These are phyloP conservation scores for Caenorhabditis sp. DNA, from an alignment of 2,888 invertebrate species.

Conservation along the genomic window DNA sequence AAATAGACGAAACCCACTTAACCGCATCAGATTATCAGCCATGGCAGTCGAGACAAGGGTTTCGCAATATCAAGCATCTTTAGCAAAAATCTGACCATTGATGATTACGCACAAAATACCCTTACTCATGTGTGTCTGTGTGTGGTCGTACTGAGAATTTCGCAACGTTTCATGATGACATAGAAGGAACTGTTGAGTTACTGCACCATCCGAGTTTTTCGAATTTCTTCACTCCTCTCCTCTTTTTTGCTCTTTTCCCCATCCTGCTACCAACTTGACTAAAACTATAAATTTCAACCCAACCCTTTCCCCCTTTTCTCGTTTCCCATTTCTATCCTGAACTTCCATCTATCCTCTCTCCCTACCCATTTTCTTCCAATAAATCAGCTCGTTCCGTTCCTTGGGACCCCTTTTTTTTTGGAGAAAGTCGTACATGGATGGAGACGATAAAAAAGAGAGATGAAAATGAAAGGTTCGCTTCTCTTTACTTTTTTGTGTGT, in stretches of 20 bases:
- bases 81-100: slow-evolving; percentile 32
- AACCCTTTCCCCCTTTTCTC: background rate
- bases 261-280: slow-evolving; percentile 25
- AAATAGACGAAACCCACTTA: background rate
- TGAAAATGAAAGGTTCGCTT: slow-evolving; percentile 7
- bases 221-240: slow-evolving; percentile 1
- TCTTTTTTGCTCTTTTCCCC: background rate
- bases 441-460: slow-evolving; percentile 17
- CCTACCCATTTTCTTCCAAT: slow-evolving; percentile 13
- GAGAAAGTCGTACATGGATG: background rate
- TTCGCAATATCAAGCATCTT: slow-evolving; percentile 33
- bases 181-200: background rate
- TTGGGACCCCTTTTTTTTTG: background rate
- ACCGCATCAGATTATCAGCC: background rate
- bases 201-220: background rate
- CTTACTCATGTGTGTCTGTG: slow-evolving; percentile 10
- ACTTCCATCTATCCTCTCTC: background rate
- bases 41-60: background rate
- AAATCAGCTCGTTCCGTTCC: slow-evolving; percentile 28
- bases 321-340: background rate
- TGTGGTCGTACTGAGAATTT: slow-evolving; percentile 40
- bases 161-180: slow-evolving; percentile 39
- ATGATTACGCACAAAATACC: slow-evolving; percentile 13
- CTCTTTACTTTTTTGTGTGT: background rate
- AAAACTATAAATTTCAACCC: slow-evolving; percentile 49